Conservation (phyloP, 2,113 vertebrate genomes). For the Hirundichthys speculiger region DNA sequence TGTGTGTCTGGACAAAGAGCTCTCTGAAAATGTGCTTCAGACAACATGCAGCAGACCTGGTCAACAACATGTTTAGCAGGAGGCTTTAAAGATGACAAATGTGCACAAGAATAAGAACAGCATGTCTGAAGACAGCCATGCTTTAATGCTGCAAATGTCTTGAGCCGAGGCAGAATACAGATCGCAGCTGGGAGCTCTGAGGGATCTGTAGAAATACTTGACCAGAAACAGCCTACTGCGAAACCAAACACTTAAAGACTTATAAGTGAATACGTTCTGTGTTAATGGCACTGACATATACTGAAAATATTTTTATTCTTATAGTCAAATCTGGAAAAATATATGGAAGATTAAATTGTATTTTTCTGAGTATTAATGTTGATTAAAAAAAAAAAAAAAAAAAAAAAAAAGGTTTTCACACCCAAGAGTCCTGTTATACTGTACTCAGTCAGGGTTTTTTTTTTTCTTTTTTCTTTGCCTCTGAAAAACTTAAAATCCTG, state of each 20-base stretch:
- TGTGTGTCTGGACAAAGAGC: slow-evolving; percentile 22
- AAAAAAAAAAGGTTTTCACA: too few relatives aligned
- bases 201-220: slow-evolving; percentile 23
- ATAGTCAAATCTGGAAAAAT: too few relatives aligned
- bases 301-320: too few relatives aligned
- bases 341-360: too few relatives aligned
- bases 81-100: slow-evolving; percentile 68
- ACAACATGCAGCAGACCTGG: slow-evolving; percentile 44
- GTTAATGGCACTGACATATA: too few relatives aligned
- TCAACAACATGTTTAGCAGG: slow-evolving; percentile 53
- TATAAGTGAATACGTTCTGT: too few relatives aligned
- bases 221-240: too few relatives aligned
- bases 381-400: too few relatives aligned
- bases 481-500: slow-evolving; percentile 23
- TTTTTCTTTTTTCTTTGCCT: not conserved
- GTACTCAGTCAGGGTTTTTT: too few relatives aligned
- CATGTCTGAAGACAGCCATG: slow-evolving; percentile 43
- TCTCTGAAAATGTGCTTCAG: slow-evolving; percentile 49
- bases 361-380: too few relatives aligned
- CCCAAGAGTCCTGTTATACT: too few relatives aligned
- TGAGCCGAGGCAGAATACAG: slow-evolving; percentile 47
- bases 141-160: slow-evolving; percentile 57
- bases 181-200: slow-evolving; percentile 16
- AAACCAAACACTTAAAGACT: too few relatives aligned
- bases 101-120: slow-evolving; percentile 55